A percentile compares a stretch with the other conserved stretches of the same genome.
These are phyloP conservation scores for Drosophila dives DNA, from an alignment of 2,888 invertebrate genomes.

Conservation along the genomic window DNA sequence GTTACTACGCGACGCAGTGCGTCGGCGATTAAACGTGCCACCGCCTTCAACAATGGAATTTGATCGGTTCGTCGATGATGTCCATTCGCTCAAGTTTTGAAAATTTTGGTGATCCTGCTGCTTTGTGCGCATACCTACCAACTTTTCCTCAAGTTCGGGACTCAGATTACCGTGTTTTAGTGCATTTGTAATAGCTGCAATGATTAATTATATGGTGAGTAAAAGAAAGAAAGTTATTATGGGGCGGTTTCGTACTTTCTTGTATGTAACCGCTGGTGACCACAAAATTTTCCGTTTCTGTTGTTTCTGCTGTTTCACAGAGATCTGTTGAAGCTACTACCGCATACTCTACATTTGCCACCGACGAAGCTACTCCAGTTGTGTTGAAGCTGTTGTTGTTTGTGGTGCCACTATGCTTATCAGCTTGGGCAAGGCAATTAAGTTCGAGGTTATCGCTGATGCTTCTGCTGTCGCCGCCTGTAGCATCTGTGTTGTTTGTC, in stretches of 20 bases:
- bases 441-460: slow-evolving; percentile 20
- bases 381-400: slow-evolving; percentile 33
- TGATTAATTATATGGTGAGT: background rate
- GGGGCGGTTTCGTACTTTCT: slow-evolving; percentile 89
- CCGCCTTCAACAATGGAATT: slow-evolving; percentile 37
- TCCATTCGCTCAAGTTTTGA: slow-evolving; percentile 53
- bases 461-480: slow-evolving; percentile 23
- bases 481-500: slow-evolving; percentile 26
- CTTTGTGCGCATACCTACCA: slow-evolving; percentile 93
- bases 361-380: slow-evolving; percentile 21
- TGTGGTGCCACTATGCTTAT: slow-evolving; percentile 55
- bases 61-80: slow-evolving; percentile 24
- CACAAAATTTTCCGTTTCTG: slow-evolving; percentile 87
- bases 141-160: slow-evolving; percentile 96
- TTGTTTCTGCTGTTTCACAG: slow-evolving; percentile 1
- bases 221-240: background rate
- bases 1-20: slow-evolving; percentile 37
- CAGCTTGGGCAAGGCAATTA: slow-evolving; percentile 59
- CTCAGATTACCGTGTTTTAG: slow-evolving; percentile 95
- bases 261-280: slow-evolving; percentile 97
- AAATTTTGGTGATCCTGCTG: slow-evolving; percentile 90
- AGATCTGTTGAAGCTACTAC: slow-evolving; percentile 19
- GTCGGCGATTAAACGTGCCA: slow-evolving; percentile 38
- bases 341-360: slow-evolving; percentile 54
- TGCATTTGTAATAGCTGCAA: slow-evolving; percentile 93